Evolutionary conservation across 2,113 vertebrate genomes (phyloP), one percentile per base, ranked within the genome.

Genomic region (Drymodes brunneopygia): DNA sequence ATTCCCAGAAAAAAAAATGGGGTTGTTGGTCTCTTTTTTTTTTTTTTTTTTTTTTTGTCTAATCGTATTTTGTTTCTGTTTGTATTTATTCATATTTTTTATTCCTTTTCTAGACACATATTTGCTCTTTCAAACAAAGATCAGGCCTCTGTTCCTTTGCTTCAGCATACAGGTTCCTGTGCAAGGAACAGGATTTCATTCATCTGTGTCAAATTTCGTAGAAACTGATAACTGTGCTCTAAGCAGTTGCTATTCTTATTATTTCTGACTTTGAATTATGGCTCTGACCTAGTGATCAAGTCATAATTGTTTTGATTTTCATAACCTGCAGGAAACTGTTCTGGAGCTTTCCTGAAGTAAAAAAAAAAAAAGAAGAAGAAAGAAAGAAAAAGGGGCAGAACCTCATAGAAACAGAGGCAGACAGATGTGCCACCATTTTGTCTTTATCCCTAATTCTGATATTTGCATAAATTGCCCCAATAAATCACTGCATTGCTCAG

Each of bases 351-450:
- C 19, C 6, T 38, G 73, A 27, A 31, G 2, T 12, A 4, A 12
- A 56, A 3, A 4, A 36, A 31, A 29, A 3, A 1, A 11, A 25
- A 15, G 1, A 4, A 36, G 28, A 29, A 3, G 1, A 11, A 25
- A 15, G 1, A 4, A 35, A 31, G 0, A 6, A 62, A 27, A 6
- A 7, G 11, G 24, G 13, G 3, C 14, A 86, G 31, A 71, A 53
- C 7, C 6, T 57, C 28, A 60, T 24, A 73, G 35, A 72, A 85
- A 50, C 6, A 85, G 17, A 81, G 7, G 21, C 24, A 74, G 21
- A 13, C 10, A 57, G 11, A 78, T 81, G 25, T 16, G 18, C 53
- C 54, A 31, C 8, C 0, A 7, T 58, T 38, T 79, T 42, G 66
- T 61, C 11, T 15, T 86, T 69, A 57, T 57, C 15, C 3, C 6